These are phyloP conservation scores for Chloroclystis v-ata DNA, from an alignment of 2,888 invertebrate genomes.

Conservation along the genomic window DNA sequence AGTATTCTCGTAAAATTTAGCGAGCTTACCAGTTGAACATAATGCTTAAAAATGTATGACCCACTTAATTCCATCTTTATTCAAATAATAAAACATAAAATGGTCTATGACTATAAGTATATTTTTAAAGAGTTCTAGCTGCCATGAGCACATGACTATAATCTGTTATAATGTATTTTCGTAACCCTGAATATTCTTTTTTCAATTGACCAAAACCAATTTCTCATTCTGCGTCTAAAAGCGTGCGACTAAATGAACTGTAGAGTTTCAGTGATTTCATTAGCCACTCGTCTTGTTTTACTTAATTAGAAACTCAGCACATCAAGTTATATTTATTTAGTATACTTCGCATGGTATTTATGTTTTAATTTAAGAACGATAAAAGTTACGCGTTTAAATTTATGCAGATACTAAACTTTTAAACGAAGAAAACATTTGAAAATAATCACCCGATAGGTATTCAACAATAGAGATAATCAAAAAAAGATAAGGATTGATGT, in stretches of 20 bases:
- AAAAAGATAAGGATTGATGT: constrained; percentile 11
- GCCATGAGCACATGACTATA: too few species aligned
- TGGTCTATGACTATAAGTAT: too few species aligned
- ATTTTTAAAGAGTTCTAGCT: too few species aligned
- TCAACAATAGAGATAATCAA: background rate
- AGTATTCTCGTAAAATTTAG: too few species aligned
- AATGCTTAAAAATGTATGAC: too few species aligned
- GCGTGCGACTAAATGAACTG: constrained; percentile 57
- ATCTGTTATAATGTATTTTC: too few species aligned
- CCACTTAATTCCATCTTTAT: too few species aligned
- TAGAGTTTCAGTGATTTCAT: constrained; percentile 44
- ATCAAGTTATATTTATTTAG: constrained; percentile 31
- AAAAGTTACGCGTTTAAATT: background rate
- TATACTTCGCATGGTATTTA: too few species aligned
- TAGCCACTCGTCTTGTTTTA: constrained; percentile 58
- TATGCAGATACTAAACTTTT: background rate
- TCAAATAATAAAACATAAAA: too few species aligned
- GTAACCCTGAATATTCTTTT: too few species aligned
- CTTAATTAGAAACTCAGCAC: constrained; percentile 53
- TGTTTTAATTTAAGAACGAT: background rate
- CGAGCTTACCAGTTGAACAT: too few species aligned
- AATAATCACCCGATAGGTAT: background rate
- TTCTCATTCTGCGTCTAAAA: background rate
- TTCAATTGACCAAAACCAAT: background rate
- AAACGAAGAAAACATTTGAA: background rate